Evolutionary conservation across 2,888 invertebrate species (phyloP), one percentile per base, ranked within the genome.

Genomic region (Synanthedon vespiformis): DNA sequence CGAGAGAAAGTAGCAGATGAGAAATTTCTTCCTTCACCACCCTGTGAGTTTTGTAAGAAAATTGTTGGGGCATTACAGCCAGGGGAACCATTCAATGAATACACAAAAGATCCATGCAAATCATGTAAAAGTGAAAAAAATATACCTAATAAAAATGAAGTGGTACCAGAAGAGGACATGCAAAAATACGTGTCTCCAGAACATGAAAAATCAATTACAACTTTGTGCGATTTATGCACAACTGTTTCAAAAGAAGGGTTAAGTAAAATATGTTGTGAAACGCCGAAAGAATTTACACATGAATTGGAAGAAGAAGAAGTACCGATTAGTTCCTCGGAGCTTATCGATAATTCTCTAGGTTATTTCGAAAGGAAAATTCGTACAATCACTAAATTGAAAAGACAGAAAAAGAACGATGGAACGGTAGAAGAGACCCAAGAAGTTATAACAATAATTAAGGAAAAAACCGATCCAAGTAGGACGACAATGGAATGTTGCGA

Each of bases 371-470:
- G 60, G 22, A 67, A 64, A 52, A 53, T 65, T 4, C 61, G 63
- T 13, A 71, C 60, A 57, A 68, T 68, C 16, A 63, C 59, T n/a
- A 71, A 58, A 58, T 57, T 75, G 0, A 69, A 54, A 41, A 61
- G 70, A 56, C 62, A 57, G 2, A 57, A 59, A 40, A 68, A 71
- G 34, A 51, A 56, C 5, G 74, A 74, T 61, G 74, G 72, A 2
- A 68, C 65, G 2, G 61, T 72, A 18, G 56, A 59, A 40, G 72
- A 77, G 59, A 62, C 68, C 49, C 69, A 55, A 55, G 59, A 69
- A 51, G 65, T 59, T 1, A 63, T 69, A 12, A 63, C 58, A 8
- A 62, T 67, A 3, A 64, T 52, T 34, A 64, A 62, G 53, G 55
- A 62, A 16, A 63, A 56, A 55, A 60, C 63, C 14, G 63, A 69